Evolutionary conservation across 2,113 vertebrate species (phyloP).

Genomic region (Dipodomys spectabilis): DNA sequence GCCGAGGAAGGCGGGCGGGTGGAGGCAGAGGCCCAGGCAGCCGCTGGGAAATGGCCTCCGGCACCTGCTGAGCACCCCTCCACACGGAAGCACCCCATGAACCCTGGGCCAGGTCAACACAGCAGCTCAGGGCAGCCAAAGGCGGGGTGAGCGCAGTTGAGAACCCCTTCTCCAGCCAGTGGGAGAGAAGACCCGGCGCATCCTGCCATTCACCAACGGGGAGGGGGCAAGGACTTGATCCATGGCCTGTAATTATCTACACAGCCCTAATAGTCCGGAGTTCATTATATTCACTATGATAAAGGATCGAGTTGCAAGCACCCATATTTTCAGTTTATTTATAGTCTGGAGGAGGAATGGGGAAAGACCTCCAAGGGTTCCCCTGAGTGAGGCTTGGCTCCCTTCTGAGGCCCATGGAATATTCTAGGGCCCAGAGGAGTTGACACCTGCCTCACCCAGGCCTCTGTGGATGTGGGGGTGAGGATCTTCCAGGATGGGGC

Average conservation of each 20-base stretch:
- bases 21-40: not conserved
- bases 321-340: not conserved
- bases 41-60: not conserved
- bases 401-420: no score
- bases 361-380: not conserved
- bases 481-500: not conserved
- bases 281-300: accelerated
- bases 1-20: not conserved
- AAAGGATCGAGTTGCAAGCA: not conserved
- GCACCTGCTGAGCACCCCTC: no score
- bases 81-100: accelerated
- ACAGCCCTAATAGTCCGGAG: not conserved
- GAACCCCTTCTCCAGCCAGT: not conserved
- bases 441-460: no score
- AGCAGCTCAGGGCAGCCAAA: accelerated
- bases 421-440: no score
- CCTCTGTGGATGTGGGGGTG: no score
- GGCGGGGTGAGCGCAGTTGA: no score
- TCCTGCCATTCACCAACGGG: not conserved
- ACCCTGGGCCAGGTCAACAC: not conserved
- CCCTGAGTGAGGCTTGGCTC: no score
- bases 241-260: not conserved
- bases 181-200: not conserved
- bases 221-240: not conserved
- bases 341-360: not conserved